Conservation (phyloP, 2,888 invertebrate species). For the Alviniconcha strummeri region DNA sequence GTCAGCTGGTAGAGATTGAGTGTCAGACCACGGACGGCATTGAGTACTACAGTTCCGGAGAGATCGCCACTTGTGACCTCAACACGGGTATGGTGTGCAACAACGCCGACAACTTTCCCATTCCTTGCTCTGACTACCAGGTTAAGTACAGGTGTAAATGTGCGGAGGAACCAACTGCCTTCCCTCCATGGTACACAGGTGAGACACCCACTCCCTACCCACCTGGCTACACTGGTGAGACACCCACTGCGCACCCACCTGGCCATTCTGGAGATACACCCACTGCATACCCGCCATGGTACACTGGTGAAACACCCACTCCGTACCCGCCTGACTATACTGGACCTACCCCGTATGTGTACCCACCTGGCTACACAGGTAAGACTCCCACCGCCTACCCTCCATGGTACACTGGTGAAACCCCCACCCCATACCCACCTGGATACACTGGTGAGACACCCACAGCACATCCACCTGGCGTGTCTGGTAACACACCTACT, state of each 20-base stretch:
- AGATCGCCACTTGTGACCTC: conserved; percentile 72
- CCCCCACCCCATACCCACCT: too few species aligned
- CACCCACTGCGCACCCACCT: conserved; percentile 20
- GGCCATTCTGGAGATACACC: conserved; percentile 14
- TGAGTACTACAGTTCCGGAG: conserved; percentile 40
- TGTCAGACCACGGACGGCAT: conserved; percentile 56
- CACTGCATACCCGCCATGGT: conserved; percentile 16
- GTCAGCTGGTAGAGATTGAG: conserved; percentile 55
- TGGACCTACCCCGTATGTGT: too few species aligned
- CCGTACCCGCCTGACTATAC: too few species aligned
- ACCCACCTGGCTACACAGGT: not conserved
- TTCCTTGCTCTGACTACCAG: conserved; percentile 69
- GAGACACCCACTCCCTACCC: too few species aligned
- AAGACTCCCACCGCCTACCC: conserved; percentile 27
- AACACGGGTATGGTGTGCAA: conserved; percentile 83
- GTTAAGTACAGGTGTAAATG: conserved; percentile 74
- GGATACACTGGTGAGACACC: too few species aligned
- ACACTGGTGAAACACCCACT: conserved; percentile 13
- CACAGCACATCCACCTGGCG: conserved; percentile 10
- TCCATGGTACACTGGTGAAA: conserved; percentile 18
- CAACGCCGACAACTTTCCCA: conserved; percentile 51
- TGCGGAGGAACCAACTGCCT: conserved; percentile 32
- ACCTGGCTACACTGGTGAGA: conserved; percentile 8
- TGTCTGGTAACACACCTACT: not conserved
- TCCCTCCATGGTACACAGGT: not conserved